A percentile compares a stretch with the other conserved stretches of the same genome.
These are phyloP conservation scores for Catagonus wagneri DNA, from an alignment of 2,113 vertebrate species.

Conservation along the genomic window DNA sequence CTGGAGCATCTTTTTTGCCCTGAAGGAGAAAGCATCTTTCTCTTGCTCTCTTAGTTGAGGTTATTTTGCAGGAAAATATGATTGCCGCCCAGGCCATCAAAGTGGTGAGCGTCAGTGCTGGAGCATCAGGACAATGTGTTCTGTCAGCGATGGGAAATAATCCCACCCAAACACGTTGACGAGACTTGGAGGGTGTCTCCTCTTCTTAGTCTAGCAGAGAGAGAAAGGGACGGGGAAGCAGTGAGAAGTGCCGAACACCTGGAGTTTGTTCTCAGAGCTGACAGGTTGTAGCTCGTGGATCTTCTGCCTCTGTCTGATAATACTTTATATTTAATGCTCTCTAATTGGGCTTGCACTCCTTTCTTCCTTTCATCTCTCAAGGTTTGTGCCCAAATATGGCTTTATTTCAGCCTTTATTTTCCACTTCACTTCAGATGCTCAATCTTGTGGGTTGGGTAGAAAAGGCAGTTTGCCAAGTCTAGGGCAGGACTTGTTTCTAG, in stretches of 20 bases:
- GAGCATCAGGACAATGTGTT: background rate
- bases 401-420: slow-evolving; percentile 75
- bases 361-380: slow-evolving; percentile 55
- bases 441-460: slow-evolving; percentile 79
- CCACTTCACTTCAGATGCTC: slow-evolving; percentile 76
- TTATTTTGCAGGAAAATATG: slow-evolving; percentile 45
- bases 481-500: slow-evolving; percentile 72
- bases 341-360: slow-evolving; percentile 67
- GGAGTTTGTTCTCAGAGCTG: slow-evolving; percentile 13
- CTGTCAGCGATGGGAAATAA: background rate
- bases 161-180: slow-evolving; percentile 55
- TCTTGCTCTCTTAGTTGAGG: slow-evolving; percentile 56
- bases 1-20: slow-evolving; percentile 59
- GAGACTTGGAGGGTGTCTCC: slow-evolving; percentile 50
- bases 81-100: slow-evolving; percentile 43
- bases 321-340: slow-evolving; percentile 78
- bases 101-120: background rate
- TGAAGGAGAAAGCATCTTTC: slow-evolving; percentile 47
- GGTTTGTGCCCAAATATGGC: slow-evolving; percentile 77
- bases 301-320: slow-evolving; percentile 56
- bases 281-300: slow-evolving; percentile 65
- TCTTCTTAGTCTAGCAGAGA: slow-evolving; percentile 53
- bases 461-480: slow-evolving; percentile 82
- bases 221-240: background rate
- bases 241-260: slow-evolving; percentile 65